These are phyloP conservation scores for Montifringilla adamsi DNA, from an alignment of 2,113 vertebrate species.

Conservation along the genomic window DNA sequence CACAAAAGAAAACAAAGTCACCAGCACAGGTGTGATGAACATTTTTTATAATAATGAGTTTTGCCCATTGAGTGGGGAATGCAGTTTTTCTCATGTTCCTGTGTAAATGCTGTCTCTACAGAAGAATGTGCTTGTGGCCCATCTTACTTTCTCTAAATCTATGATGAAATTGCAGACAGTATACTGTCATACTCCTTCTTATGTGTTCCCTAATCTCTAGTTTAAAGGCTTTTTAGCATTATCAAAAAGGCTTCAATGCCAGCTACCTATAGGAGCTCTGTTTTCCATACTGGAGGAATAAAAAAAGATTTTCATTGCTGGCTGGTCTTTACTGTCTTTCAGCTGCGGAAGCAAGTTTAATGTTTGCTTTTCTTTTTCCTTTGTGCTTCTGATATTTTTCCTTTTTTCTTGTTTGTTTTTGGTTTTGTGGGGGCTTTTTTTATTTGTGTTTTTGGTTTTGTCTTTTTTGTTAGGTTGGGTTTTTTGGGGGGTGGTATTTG, in stretches of 20 bases:
- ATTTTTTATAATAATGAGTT: not conserved
- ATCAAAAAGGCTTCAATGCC: not conserved
- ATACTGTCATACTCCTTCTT: not conserved
- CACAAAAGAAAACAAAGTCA: not conserved
- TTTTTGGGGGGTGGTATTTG: rapidly evolving
- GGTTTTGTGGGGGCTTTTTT: not conserved
- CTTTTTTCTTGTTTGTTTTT: not conserved
- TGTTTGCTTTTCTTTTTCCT: not conserved
- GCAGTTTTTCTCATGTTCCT: not conserved
- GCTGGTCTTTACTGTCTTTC: not conserved
- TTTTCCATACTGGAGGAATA: not conserved
- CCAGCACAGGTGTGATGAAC: not conserved
- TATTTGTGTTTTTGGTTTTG: not conserved
- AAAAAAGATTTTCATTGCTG: not conserved
- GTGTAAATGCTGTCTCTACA: not conserved
- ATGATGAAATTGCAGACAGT: not conserved
- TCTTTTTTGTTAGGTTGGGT: not conserved
- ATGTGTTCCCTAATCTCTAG: not conserved
- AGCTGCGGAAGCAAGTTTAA: not conserved
- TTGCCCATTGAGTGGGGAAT: not conserved
- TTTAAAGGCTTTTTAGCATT: not conserved
- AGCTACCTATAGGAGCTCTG: not conserved
- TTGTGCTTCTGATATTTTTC: not conserved
- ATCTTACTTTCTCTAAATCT: not conserved
- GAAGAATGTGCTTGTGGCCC: not conserved